Evolutionary conservation across 2,113 vertebrate genomes (phyloP), one percentile per base, ranked within the genome.

Genomic region (Phyllostomus hastatus): DNA sequence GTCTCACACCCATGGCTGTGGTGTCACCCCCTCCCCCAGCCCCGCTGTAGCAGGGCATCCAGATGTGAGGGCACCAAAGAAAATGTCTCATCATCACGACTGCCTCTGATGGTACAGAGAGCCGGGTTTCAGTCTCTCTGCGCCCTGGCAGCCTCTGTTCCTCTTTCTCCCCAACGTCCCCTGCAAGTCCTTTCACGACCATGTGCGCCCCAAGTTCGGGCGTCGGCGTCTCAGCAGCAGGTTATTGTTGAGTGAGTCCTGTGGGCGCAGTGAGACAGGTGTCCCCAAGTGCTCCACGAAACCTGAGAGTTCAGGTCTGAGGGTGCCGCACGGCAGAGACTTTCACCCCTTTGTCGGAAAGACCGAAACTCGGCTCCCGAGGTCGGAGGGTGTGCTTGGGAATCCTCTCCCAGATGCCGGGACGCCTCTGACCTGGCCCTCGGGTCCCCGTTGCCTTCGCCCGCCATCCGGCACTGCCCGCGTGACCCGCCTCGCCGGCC

Each of bases 391-490:
- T 38, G 54, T 11, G 17, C 33, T 19, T 52, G 17, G 7, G 10
- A 33, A 24, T 1, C n/a, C 22, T 14, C 35, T 10, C 35, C 24
- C 5, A 1, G 28, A 31, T 9, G 46, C 43, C 17, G 17, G 41
- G 1, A 10, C 22, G 10, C 4, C 22, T 28, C 35, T 15, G 2
- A 12, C 5, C 20, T 41, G 11, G 17, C 0, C 0, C 10, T 41
- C 15, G 28, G 10, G 15, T 1, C 46, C 15, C 69, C 16, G 1
- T 2, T 22, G 9, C 14, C 52, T 54, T 31, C 1, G 11, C 11
- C 0, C 5, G 54, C 69, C 31, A 0, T 8, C 33, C 3, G n/a
- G 54, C 2, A 0, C 33, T 5, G 0, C 1, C 82, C 35, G 0
- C 1, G 16, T 33, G 50, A 17, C 2, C 1, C 0, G 26, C 46